Conservation (phyloP, 1,140 invertebrate species). For the Papilio glaucus region DNA sequence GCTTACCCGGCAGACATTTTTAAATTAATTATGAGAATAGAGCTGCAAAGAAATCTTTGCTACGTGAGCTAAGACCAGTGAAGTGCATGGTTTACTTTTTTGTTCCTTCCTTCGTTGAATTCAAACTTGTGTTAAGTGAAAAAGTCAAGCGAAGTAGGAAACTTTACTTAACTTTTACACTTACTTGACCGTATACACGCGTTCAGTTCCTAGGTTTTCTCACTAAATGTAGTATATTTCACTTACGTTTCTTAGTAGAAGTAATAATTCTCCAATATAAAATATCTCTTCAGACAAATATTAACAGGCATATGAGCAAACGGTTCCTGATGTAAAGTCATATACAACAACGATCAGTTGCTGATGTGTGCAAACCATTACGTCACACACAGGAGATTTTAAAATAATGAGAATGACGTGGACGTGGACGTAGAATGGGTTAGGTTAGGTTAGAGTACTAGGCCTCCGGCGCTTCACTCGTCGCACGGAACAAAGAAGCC, state of each 20-base stretch:
- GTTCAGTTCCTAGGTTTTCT: background rate
- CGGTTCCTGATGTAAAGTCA: no score
- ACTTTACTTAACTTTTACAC: conserved; percentile 24
- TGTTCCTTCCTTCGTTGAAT: conserved; percentile 6
- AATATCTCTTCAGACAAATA: background rate
- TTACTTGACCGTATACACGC: conserved; percentile 2
- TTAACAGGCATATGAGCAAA: no score
- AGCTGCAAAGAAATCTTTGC: conserved; percentile 24
- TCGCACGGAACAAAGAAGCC: no score
- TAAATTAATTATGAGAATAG: conserved; percentile 8
- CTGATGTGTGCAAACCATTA: no score
- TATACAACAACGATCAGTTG: no score
- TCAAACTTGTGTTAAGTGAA: conserved; percentile 20
- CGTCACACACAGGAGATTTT: no score
- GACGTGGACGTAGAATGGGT: no score
- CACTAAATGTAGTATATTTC: background rate
- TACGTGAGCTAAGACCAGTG: conserved; percentile 7
- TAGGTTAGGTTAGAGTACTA: no score
- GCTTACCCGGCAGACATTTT: background rate
- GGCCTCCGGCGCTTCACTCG: no score
- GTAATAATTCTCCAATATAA: background rate
- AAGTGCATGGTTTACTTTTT: background rate
- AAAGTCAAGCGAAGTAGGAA: conserved; percentile 15
- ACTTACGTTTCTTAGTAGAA: background rate
- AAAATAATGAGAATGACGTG: no score